phyloP scores from a whole-genome alignment of 2,113 vertebrate genomes.

The Psephotus haematonotus region DNA sequence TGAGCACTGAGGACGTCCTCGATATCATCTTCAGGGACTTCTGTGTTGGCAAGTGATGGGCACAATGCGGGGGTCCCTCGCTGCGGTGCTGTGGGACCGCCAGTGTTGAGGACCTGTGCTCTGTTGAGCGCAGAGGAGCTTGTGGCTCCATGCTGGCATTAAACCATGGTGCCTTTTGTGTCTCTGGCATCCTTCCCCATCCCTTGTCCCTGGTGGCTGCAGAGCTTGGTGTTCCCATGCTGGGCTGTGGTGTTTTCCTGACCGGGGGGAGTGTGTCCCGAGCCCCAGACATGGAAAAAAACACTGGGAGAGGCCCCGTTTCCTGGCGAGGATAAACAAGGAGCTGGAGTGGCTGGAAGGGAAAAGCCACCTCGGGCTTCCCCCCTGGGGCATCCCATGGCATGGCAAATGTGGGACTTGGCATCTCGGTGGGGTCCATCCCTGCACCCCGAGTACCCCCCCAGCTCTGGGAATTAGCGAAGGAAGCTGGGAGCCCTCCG shows the following conservation, averaged over 20 bases:
- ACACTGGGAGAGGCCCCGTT: neutral
- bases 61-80: accelerated
- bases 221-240: neutral
- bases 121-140: neutral
- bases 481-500: accelerated
- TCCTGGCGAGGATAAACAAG: neutral
- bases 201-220: neutral
- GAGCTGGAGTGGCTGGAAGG: neutral
- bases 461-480: accelerated
- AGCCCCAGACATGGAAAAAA: neutral
- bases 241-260: neutral
- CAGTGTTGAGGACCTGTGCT: neutral
- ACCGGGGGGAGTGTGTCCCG: accelerated
- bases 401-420: accelerated
- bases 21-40: slow-evolving; percentile 94
- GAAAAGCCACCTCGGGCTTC: neutral
- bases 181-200: neutral
- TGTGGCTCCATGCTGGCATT: neutral
- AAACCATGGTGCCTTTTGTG: neutral
- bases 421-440: accelerated
- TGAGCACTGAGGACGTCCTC: slow-evolving; percentile 86
- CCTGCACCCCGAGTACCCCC: too few relatives aligned
- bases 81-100: neutral
- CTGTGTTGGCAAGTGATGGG: slow-evolving; percentile 88
- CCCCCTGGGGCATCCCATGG: neutral